These are phyloP conservation scores for Echinometra lucunter DNA, from an alignment of 53 echinoderm and acorn worm species.

Conservation along the genomic window DNA sequence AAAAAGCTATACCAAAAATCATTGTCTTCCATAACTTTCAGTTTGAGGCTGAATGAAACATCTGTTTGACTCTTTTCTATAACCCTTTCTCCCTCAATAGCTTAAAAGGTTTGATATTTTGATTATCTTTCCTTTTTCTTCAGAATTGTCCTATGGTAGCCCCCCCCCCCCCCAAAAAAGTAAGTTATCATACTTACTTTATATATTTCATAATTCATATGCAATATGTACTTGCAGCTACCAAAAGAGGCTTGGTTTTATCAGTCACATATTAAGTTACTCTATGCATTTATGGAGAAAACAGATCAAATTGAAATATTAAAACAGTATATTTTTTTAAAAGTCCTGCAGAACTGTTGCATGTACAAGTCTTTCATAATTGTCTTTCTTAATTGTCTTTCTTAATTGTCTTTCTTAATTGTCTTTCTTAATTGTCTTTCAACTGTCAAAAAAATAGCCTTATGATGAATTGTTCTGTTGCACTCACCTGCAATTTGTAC, in stretches of 20 bases:
- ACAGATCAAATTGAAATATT: not conserved
- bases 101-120: not conserved
- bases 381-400: slow-evolving; percentile 22
- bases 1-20: not conserved
- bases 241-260: too few species aligned
- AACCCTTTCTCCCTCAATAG: not conserved
- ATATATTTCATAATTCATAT: too few species aligned
- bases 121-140: not conserved
- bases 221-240: too few species aligned
- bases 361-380: not conserved
- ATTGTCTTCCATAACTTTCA: not conserved
- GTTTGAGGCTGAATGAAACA: not conserved
- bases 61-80: not conserved
- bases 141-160: too few species aligned
- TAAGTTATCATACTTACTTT: too few species aligned
- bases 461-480: not conserved
- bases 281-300: not conserved
- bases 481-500: not conserved
- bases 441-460: too few species aligned
- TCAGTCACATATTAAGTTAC: not conserved
- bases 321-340: not conserved
- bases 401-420: too few species aligned
- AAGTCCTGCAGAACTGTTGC: too few species aligned
- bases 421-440: too few species aligned
- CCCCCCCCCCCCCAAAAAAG: too few species aligned